Evolutionary conservation across 2,797 vertebrate genomes (phyloP).

Genomic region (Novumbra hubbsi): DNA sequence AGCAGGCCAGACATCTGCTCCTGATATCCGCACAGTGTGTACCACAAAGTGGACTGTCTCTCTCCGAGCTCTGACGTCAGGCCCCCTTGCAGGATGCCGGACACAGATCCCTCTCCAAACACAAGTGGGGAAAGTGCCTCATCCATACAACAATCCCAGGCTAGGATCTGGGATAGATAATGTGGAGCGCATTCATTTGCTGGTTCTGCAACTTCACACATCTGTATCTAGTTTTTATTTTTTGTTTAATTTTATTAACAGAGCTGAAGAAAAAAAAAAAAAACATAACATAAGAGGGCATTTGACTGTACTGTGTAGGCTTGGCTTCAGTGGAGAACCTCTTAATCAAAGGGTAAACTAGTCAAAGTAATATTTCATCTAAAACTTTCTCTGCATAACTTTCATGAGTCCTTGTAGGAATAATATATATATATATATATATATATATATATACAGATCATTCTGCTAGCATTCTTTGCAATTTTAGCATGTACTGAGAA

Average conservation of each 20-base stretch:
- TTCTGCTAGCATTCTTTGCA: not conserved
- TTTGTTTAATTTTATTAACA: too few species aligned
- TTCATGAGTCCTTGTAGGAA: not conserved
- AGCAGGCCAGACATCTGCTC: constrained; percentile 72
- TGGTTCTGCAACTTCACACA: constrained; percentile 44
- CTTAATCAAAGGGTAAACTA: not conserved
- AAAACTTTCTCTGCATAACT: constrained; percentile 21
- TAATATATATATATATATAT: not conserved
- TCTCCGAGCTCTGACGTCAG: constrained; percentile 55
- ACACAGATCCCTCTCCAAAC: constrained; percentile 68
- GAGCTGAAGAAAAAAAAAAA: too few species aligned
- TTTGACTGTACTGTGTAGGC: not conserved
- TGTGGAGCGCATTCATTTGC: constrained; percentile 53
- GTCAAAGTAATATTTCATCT: not conserved
- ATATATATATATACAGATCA: not conserved
- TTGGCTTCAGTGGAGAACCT: not conserved
- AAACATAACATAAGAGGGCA: too few species aligned
- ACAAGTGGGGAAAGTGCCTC: constrained; percentile 67
- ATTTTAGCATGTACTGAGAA: not conserved
- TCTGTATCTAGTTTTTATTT: constrained; percentile 59
- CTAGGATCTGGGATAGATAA: constrained; percentile 65
- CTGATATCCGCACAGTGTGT: constrained; percentile 67
- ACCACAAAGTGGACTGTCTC: constrained; percentile 65
- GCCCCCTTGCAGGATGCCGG: constrained; percentile 56
- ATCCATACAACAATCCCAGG: constrained; percentile 64